Conservation (phyloP, 2,797 vertebrate genomes). For the Morus bassanus region DNA sequence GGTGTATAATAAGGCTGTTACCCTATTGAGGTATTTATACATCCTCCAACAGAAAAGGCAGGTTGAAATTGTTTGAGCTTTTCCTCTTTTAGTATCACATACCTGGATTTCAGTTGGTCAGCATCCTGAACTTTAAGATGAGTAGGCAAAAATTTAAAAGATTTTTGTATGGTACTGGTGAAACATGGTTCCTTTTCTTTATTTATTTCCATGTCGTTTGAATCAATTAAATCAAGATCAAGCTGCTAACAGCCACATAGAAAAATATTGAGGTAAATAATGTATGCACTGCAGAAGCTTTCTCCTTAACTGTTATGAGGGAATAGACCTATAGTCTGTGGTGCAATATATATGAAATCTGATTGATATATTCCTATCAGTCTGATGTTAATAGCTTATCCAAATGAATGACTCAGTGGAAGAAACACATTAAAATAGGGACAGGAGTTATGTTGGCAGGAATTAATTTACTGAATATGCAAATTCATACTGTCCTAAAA, state of each 20-base stretch:
- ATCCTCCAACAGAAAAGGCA: not conserved
- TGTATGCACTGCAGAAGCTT: constrained; percentile 35
- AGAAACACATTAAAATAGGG: not conserved
- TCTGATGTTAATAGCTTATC: not conserved
- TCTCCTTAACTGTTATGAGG: constrained; percentile 4
- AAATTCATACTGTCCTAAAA: not conserved
- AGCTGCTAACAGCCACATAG: constrained; percentile 26
- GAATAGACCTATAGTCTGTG: constrained; percentile 16
- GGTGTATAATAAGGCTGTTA: not conserved
- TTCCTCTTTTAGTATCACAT: not conserved
- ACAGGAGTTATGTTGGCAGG: not conserved
- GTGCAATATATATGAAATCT: constrained; percentile 18
- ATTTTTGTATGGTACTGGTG: not conserved
- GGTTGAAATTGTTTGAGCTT: not conserved
- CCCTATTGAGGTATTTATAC: not conserved
- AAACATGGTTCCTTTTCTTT: not conserved
- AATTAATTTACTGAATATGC: not conserved
- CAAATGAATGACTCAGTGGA: not conserved
- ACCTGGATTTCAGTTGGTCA: not conserved
- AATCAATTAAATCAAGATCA: constrained; percentile 35
- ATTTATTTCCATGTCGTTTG: not conserved
- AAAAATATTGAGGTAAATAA: constrained; percentile 46
- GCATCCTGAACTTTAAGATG: not conserved
- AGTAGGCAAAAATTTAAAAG: not conserved
- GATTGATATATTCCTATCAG: not conserved